A percentile compares a stretch with the other conserved stretches of the same genome.
Evolutionary conservation across 2,888 invertebrate species (phyloP).

Genomic region (Ceratothoa steindachneri): DNA sequence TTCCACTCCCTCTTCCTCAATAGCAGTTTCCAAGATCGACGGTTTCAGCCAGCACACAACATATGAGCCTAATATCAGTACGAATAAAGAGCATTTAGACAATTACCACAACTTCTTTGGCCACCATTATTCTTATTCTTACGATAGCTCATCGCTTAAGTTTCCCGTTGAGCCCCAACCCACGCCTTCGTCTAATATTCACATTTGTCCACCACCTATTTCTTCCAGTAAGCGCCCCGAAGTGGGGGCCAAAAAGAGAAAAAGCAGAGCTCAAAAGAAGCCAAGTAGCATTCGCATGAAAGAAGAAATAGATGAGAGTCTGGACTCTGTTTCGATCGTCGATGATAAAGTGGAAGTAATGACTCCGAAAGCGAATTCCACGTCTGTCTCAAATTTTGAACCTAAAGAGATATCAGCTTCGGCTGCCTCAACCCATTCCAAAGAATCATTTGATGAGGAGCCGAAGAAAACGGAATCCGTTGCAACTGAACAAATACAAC

Average conservation of each 20-base stretch:
- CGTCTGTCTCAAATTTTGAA: too few species aligned
- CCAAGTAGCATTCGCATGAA: conserved; percentile 37
- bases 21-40: neutral
- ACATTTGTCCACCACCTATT: neutral
- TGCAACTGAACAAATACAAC: neutral
- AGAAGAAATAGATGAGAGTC: conserved; percentile 9
- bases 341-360: neutral
- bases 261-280: conserved; percentile 44
- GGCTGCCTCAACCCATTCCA: too few species aligned
- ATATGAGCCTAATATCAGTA: neutral
- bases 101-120: conserved; percentile 2
- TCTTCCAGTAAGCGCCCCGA: conserved; percentile 17
- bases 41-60: conserved; percentile 4
- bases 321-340: neutral
- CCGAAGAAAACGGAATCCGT: neutral
- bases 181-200: neutral
- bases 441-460: neutral
- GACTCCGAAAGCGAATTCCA: neutral
- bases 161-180: neutral
- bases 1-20: too few species aligned
- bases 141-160: neutral
- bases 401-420: too few species aligned
- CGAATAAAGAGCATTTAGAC: conserved; percentile 2
- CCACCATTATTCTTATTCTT: neutral
- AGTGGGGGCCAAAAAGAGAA: conserved; percentile 43